Percentiles rank a stretch among this genome's conserved stretches.
Conservation (phyloP, 2,113 vertebrate genomes). For the Misgurnus anguillicaudatus region DNA sequence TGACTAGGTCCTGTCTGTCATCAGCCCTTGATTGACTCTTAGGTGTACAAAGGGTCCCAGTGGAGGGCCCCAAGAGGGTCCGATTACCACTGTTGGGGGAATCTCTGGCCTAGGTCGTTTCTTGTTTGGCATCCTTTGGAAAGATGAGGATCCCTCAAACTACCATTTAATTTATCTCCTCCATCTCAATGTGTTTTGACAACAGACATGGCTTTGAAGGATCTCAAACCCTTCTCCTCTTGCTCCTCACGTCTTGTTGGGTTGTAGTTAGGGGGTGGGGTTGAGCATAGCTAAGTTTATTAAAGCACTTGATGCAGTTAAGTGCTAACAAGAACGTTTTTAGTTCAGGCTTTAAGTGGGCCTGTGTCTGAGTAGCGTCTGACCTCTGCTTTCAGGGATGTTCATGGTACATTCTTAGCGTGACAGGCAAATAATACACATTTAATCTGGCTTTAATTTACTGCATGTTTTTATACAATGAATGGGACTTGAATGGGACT, state of each 20-base stretch:
- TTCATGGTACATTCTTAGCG: constrained; percentile 36
- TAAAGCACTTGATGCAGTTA: constrained; percentile 71
- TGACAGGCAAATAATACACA: constrained; percentile 7
- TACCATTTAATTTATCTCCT: constrained; percentile 64
- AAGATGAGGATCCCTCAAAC: constrained; percentile 50
- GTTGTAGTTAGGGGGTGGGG: constrained; percentile 39
- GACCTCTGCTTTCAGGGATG: constrained; percentile 9
- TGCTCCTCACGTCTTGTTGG: constrained; percentile 26
- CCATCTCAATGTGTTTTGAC: constrained; percentile 70
- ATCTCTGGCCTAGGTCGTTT: constrained; percentile 64
- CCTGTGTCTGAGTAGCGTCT: constrained; percentile 36
- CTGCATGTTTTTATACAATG: not conserved
- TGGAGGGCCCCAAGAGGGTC: constrained; percentile 68
- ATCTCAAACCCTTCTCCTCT: constrained; percentile 31
- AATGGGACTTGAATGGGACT: constrained; percentile 25
- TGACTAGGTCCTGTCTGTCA: constrained; percentile 73
- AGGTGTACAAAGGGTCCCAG: constrained; percentile 71
- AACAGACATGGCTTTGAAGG: constrained; percentile 67
- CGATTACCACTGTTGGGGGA: constrained; percentile 66
- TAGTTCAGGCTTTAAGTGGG: constrained; percentile 46
- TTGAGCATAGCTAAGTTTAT: constrained; percentile 65
- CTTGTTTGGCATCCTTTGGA: constrained; percentile 70
- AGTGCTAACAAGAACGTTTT: constrained; percentile 63
- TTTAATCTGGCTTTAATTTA: not conserved
- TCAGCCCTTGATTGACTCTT: constrained; percentile 74